Evolutionary conservation across 2,888 invertebrate genomes (phyloP).

Genomic region (Drosophila mettleri): DNA sequence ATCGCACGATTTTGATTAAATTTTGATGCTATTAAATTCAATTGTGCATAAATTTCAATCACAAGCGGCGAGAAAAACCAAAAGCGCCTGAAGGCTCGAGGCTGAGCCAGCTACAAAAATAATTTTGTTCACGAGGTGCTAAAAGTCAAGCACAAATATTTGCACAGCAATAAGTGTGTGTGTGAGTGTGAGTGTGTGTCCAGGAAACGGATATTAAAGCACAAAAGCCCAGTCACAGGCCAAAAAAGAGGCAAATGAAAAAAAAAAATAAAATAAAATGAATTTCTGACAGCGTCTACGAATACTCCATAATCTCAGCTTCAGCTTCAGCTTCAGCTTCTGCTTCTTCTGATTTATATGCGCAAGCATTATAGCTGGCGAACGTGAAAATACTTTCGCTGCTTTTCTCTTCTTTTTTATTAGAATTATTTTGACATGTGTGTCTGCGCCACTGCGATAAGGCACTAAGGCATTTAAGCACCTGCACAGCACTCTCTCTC

Average conservation of each 20-base stretch:
- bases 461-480: slow-evolving; percentile 59
- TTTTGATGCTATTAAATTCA: slow-evolving; percentile 62
- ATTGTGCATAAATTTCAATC: slow-evolving; percentile 66
- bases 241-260: slow-evolving; percentile 13
- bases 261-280: slow-evolving; percentile 33
- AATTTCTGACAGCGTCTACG: slow-evolving; percentile 38
- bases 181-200: slow-evolving; percentile 47
- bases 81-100: not conserved
- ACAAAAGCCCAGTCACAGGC: slow-evolving; percentile 20
- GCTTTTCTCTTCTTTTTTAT: slow-evolving; percentile 6
- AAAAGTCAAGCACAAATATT: slow-evolving; percentile 49
- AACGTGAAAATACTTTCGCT: no score
- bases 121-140: slow-evolving; percentile 44
- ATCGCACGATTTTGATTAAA: slow-evolving; percentile 47
- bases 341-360: slow-evolving; percentile 36
- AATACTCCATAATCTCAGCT: slow-evolving; percentile 12
- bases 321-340: no score
- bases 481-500: slow-evolving; percentile 4
- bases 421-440: slow-evolving; percentile 24
- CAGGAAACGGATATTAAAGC: slow-evolving; percentile 73
- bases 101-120: slow-evolving; percentile 29
- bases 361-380: slow-evolving; percentile 24
- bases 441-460: slow-evolving; percentile 46
- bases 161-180: slow-evolving; percentile 12
- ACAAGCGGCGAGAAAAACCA: slow-evolving; percentile 29